Evolutionary conservation across 2,113 vertebrate species (phyloP), one percentile per base, ranked within the genome.

Genomic region (Psilopsiagon aurifrons): DNA sequence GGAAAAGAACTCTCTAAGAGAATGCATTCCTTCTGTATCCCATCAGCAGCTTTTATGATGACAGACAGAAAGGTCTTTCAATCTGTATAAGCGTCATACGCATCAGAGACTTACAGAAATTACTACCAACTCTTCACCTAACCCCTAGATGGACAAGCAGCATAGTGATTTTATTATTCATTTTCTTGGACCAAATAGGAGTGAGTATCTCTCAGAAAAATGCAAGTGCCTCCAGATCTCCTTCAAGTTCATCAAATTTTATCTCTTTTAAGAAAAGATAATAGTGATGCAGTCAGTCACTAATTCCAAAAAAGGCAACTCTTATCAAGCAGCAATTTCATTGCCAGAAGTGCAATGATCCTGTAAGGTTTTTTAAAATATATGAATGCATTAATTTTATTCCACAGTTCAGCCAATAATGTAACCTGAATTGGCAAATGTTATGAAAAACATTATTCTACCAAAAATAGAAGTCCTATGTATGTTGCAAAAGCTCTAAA

Each of bases 201-300:
- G 13, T 89, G 66, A 85, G 17, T 67, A 60, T 55, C 12, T 76
- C 69, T 52, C 43, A 59, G 41, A 88, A 90, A 93, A 83, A 86
- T 29, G 33, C 33, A 83, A 92, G 25, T 73, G 22, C 8, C 54
- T 90, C n/a, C 79, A 90, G 81, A 83, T 70, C 66, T 85, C 63
- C 80, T 90, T 80, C 77, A 92, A 29, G 15, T 82, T 76, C 83
- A 92, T 92, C 33, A 94, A 86, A 92, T 90, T 92, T 95, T 95
- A 60, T 88, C 62, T 91, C 81, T 76, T 7, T 77, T 75, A 47
- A 52, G 70, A 81, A 78, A 49, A 92, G 20, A 77, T 57, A 81
- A 85, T 43, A 92, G 39, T 41, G 74, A 92, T 54, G 37, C 20
- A 70, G 57, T 51, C 24, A 67, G 55, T 51, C 44, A 60, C 15